Evolutionary conservation across 2,113 vertebrate species (phyloP), one percentile per base, ranked within the genome.

Genomic region (Dascyllus trimaculatus): DNA sequence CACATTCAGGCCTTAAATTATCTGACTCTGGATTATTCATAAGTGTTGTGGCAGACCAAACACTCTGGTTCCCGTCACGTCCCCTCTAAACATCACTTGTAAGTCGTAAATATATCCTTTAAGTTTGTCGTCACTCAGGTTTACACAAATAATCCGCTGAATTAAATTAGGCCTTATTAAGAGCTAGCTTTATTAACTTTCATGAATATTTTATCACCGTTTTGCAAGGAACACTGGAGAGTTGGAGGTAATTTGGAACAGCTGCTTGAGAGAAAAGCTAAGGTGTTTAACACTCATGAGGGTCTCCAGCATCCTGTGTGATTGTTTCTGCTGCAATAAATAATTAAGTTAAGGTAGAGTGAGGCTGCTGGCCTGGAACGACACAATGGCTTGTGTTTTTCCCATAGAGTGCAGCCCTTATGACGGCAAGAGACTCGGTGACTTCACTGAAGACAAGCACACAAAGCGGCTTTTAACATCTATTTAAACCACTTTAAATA

Each of bases 131-230:
- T 59, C 17, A 26, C 57, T 54, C 11, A 68, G 45, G 59, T 81
- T 85, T 78, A 64, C 59, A 63, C 58, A 78, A 78, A 87, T 60
- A 81, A 69, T 70, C 58, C 46, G 32, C 35, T 43, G 17, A 74
- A 85, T 81, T 76, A 21, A 85, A 89, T 89, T 69, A 72, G n/a
- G 32, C 26, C 63, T 71, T 45, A 67, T 85, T 85, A 78, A 54
- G 45, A 79, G 57, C 21, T 24, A 51, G 57, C 75, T 64, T 80
- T 74, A 86, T 88, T 68, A 88, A 61, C 56, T 66, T 77, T 21
- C 78, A 85, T 91, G 89, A 85, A 89, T 91, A 85, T 90, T 89
- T 75, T 48, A 90, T 60, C 1, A 2, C 24, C 0, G 1, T 69
- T 85, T 81, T 64, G 58, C 68, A 85, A 76, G 70, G 62, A 82